These are phyloP conservation scores for Amphimedon queenslandica DNA, from an alignment of 37 sponge, comb jelly and placozoan genomes.

Conservation along the genomic window DNA sequence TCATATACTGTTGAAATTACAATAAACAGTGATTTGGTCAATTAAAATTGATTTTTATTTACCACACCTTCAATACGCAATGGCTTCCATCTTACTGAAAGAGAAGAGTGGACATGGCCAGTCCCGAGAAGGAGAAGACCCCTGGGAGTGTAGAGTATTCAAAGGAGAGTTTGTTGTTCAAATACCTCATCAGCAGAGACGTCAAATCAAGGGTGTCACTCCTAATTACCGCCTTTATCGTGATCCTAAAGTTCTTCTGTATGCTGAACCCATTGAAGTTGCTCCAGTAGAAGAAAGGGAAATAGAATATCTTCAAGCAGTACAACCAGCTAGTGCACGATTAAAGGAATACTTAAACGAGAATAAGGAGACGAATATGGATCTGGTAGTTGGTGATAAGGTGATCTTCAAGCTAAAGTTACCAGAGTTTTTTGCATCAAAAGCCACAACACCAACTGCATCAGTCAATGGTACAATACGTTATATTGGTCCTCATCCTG, in stretches of 20 bases:
- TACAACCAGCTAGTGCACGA: neutral
- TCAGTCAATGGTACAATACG: slow-evolving; percentile 15
- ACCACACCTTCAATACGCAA: neutral
- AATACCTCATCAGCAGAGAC: neutral
- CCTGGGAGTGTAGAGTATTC: neutral
- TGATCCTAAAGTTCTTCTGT: slow-evolving; percentile 18
- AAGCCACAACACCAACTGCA: slow-evolving; percentile 1
- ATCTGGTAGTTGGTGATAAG: slow-evolving; percentile 13
- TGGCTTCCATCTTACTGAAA: neutral
- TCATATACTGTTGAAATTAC: no score
- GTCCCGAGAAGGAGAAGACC: neutral
- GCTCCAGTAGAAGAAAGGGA: slow-evolving; percentile 21
- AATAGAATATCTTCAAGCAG: slow-evolving; percentile 17
- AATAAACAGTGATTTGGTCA: no score
- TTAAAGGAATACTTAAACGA: neutral
- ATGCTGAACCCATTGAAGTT: slow-evolving; percentile 10
- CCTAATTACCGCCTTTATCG: neutral
- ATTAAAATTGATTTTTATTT: no score
- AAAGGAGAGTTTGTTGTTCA: neutral
- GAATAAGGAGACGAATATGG: slow-evolving; percentile 1
- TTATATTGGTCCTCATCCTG: slow-evolving; percentile 25
- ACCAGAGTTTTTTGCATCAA: neutral
- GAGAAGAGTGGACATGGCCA: neutral
- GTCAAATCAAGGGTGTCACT: neutral
- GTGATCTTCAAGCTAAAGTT: slow-evolving; percentile 31